These are phyloP conservation scores for Lophius piscatorius DNA, from an alignment of 2,113 vertebrate species.

Conservation along the genomic window DNA sequence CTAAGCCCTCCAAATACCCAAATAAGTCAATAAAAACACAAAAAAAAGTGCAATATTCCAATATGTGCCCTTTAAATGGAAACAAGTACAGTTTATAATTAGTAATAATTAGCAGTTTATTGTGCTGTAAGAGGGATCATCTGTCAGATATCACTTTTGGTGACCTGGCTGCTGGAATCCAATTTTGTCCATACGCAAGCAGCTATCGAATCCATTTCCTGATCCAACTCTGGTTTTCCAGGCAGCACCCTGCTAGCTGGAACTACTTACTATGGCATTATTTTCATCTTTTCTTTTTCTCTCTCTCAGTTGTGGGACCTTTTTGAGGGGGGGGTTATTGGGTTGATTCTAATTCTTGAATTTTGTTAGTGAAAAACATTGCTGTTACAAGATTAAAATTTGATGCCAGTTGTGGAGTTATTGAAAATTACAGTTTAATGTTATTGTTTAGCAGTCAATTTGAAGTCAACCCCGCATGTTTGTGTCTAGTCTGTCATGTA, in stretches of 20 bases:
- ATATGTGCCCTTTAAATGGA: neutral
- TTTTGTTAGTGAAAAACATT: slow-evolving; percentile 57
- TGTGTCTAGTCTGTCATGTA: slow-evolving; percentile 1
- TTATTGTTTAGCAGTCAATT: slow-evolving; percentile 16
- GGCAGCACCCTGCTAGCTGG: slow-evolving; percentile 62
- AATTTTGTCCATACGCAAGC: slow-evolving; percentile 59
- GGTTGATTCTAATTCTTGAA: slow-evolving; percentile 63
- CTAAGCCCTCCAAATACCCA: no score
- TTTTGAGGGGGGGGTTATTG: slow-evolving; percentile 73
- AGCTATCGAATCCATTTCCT: slow-evolving; percentile 51
- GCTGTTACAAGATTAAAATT: slow-evolving; percentile 41
- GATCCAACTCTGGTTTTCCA: slow-evolving; percentile 70
- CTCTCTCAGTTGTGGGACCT: slow-evolving; percentile 69
- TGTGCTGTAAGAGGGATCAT: slow-evolving; percentile 34
- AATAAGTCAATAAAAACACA: no score
- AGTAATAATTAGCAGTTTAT: slow-evolving; percentile 16
- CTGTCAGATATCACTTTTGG: slow-evolving; percentile 35
- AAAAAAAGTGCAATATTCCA: no score
- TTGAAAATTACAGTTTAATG: slow-evolving; percentile 31
- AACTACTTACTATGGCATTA: slow-evolving; percentile 83
- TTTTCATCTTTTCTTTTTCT: slow-evolving; percentile 69
- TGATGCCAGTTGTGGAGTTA: slow-evolving; percentile 17
- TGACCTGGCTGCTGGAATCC: slow-evolving; percentile 52
- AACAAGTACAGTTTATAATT: no score
- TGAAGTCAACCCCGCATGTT: slow-evolving; percentile 21